Evolutionary conservation across 2,888 invertebrate species (phyloP), one percentile per base, ranked within the genome.

Genomic region (Nemapogon koenigi): DNA sequence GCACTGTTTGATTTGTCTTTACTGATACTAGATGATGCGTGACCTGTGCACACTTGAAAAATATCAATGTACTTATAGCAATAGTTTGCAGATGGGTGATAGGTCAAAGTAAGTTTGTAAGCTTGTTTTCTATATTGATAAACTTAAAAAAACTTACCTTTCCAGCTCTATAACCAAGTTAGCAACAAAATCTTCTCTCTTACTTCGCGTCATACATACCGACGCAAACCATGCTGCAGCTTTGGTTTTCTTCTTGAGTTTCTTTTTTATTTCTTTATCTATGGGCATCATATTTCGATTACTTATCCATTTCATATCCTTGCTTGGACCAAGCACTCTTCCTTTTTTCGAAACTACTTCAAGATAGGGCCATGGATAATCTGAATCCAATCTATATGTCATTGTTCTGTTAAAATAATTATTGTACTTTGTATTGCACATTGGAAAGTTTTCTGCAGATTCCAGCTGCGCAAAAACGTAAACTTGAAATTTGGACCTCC

Each of bases 381-480:
- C 28, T 8, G 28, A 28, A 13, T 28, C 28, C 28, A 28, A 13
- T 28, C 11, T 28, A 11, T 28, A 28, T 11, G 28, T 28, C 28
- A 28, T 28, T 4, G 28, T 28, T 6, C 11, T 11, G 28, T 28
- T 28, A 28, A 28, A 28, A 11, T n/a, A 28, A 13, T 28, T 11
- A 13, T 28, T 11, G 11, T n/a, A n/a, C 11, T 11, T 11, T 4
- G 11, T 11, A 11, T 6, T 6, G 11, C 28, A 28, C n/a, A n/a
- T n/a, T n/a, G n/a, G n/a, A 13, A 28, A 28, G 4, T 13, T 4
- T 4, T 11, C 28, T 13, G 6, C 28, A 6, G 28, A 6, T 13
- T 28, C 28, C n/a, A 28, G 11, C 28, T 28, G 28, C 28, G 11
- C 28, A 13, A 28, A 28, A 8, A 28, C 28, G 28, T 28, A 28